Percentiles rank a stretch among this genome's conserved stretches.
Conservation (phyloP, 2,797 vertebrate genomes). For the Garrulus glandarius region DNA sequence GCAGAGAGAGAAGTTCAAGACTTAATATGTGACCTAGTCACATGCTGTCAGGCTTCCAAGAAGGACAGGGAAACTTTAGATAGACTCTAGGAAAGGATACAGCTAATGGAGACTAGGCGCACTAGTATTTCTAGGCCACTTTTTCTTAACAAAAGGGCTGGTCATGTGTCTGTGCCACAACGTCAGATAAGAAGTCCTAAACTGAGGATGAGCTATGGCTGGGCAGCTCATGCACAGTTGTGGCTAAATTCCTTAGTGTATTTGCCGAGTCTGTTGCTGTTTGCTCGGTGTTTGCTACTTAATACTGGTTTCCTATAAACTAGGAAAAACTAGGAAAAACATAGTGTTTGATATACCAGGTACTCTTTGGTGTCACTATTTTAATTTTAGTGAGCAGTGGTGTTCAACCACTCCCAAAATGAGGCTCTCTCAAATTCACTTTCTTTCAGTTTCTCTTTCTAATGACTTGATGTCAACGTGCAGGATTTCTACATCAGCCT, state of each 20-base stretch:
- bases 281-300: neutral
- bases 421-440: neutral
- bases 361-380: neutral
- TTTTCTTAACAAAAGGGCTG: neutral
- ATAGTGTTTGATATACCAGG: neutral
- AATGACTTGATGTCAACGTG: neutral
- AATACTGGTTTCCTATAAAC: neutral
- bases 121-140: neutral
- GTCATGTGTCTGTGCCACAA: neutral
- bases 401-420: neutral
- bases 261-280: neutral
- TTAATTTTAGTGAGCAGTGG: neutral
- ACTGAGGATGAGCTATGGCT: neutral
- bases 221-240: neutral
- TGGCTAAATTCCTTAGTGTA: neutral
- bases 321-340: neutral
- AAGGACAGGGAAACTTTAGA: neutral
- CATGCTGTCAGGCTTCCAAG: neutral
- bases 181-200: accelerated
- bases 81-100: neutral
- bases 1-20: neutral
- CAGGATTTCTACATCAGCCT: neutral
- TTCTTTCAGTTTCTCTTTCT: neutral
- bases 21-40: neutral
- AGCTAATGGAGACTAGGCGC: neutral